Evolutionary conservation across 2,888 invertebrate genomes (phyloP).

Genomic region (Mimachlamys varia): DNA sequence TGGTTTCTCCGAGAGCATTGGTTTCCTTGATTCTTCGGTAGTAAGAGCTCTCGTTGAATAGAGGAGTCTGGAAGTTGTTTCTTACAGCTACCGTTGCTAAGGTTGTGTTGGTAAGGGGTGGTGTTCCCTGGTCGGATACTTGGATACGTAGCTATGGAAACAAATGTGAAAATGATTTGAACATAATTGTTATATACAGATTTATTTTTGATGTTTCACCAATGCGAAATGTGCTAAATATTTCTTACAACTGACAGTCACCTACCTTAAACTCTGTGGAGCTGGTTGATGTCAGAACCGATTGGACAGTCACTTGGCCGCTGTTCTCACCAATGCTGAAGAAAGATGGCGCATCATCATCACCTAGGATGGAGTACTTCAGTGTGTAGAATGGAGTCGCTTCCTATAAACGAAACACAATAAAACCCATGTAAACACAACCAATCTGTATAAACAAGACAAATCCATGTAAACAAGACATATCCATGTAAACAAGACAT

Average conservation of each 20-base stretch:
- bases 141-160: slow-evolving; percentile 74
- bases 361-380: slow-evolving; percentile 65
- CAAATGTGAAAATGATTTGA: not conserved
- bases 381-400: slow-evolving; percentile 67
- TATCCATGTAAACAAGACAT: too few relatives aligned
- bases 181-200: too few relatives aligned
- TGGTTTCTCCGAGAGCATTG: slow-evolving; percentile 62
- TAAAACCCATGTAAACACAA: not conserved
- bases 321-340: slow-evolving; percentile 58
- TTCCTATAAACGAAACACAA: not conserved
- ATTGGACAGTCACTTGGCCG: slow-evolving; percentile 55
- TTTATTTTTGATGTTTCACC: too few relatives aligned
- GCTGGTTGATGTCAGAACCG: slow-evolving; percentile 37
- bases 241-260: not conserved
- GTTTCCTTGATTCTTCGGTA: slow-evolving; percentile 65
- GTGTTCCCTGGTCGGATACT: slow-evolving; percentile 72
- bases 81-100: slow-evolving; percentile 65
- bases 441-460: too few relatives aligned
- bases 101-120: slow-evolving; percentile 66
- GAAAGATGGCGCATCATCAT: slow-evolving; percentile 52
- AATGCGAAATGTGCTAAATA: too few relatives aligned
- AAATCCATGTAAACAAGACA: too few relatives aligned
- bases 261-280: slow-evolving; percentile 47
- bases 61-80: slow-evolving; percentile 71
- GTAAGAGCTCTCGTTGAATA: slow-evolving; percentile 57